phyloP scores from a whole-genome alignment of 2,797 vertebrate genomes.

The Nannoperca australis region DNA sequence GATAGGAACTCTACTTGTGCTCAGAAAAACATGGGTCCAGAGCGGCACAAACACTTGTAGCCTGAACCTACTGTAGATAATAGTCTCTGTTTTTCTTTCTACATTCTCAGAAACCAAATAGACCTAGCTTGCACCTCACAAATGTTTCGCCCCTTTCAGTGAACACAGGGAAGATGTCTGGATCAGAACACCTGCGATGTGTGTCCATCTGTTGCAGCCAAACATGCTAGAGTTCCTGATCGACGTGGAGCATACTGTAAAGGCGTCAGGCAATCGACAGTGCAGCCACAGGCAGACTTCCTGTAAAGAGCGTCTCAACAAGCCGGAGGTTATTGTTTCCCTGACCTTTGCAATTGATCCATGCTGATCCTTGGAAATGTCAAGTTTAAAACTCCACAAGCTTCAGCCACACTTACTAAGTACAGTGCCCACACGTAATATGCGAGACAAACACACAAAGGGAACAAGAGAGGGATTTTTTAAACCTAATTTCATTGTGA shows the following conservation, averaged over 20 bases:
- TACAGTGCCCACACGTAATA: slow-evolving; percentile 23
- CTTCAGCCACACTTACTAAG: slow-evolving; percentile 53
- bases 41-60: slow-evolving; percentile 10
- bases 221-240: neutral
- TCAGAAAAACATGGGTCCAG: neutral
- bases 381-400: slow-evolving; percentile 63
- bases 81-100: neutral
- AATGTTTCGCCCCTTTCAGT: neutral
- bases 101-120: slow-evolving; percentile 1
- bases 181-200: slow-evolving; percentile 15
- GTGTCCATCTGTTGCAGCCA: neutral
- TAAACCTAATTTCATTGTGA: slow-evolving; percentile 60
- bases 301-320: slow-evolving; percentile 51
- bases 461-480: slow-evolving; percentile 32
- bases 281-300: slow-evolving; percentile 33
- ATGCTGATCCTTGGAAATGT: slow-evolving; percentile 74
- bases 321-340: slow-evolving; percentile 66
- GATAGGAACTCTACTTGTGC: neutral
- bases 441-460: neutral
- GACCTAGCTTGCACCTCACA: neutral
- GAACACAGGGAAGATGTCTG: slow-evolving; percentile 11
- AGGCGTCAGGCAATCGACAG: slow-evolving; percentile 16
- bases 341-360: slow-evolving; percentile 80
- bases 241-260: slow-evolving; percentile 14
- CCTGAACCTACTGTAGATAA: slow-evolving; percentile 7